These are phyloP conservation scores for Acipenser transmontanus DNA, from an alignment of 2,797 vertebrate species.

Conservation along the genomic window DNA sequence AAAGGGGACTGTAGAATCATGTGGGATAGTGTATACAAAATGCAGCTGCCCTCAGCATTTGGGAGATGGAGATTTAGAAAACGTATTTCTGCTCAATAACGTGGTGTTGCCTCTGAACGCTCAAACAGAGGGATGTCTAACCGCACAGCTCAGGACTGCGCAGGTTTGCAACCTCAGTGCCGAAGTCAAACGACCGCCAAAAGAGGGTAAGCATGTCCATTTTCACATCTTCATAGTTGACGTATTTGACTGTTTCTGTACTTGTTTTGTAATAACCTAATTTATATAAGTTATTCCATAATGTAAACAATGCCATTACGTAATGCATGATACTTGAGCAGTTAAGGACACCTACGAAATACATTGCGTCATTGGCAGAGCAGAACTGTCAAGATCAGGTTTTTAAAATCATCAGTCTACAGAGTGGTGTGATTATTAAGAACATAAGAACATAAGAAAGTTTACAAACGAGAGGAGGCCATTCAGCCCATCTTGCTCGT, in stretches of 20 bases:
- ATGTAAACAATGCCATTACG: too few relatives aligned
- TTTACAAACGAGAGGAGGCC: too few relatives aligned
- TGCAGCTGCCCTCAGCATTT: slow-evolving; percentile 97
- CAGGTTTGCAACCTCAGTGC: slow-evolving; percentile 95
- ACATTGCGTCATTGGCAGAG: slow-evolving; percentile 25
- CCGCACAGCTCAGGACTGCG: slow-evolving; percentile 89
- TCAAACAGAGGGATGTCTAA: slow-evolving; percentile 95
- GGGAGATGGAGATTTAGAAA: slow-evolving; percentile 89
- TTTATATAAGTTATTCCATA: too few relatives aligned
- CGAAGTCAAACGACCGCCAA: slow-evolving; percentile 88
- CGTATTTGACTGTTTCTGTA: slow-evolving; percentile 2
- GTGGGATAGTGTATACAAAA: slow-evolving; percentile 96
- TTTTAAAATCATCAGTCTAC: slow-evolving; percentile 3
- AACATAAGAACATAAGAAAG: too few relatives aligned
- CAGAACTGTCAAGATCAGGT: neutral
- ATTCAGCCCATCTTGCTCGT: too few relatives aligned
- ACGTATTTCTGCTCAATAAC: slow-evolving; percentile 90
- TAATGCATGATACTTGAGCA: too few relatives aligned
- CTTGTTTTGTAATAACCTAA: slow-evolving; percentile 15
- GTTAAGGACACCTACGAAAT: slow-evolving; percentile 42
- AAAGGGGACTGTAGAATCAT: slow-evolving; percentile 91
- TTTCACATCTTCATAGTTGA: slow-evolving; percentile 29
- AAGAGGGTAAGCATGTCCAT: slow-evolving; percentile 87
- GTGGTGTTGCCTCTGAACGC: slow-evolving; percentile 96
- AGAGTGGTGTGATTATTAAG: too few relatives aligned